These are phyloP conservation scores for Micrasema minimum DNA, from an alignment of 1,140 invertebrate genomes.

Conservation along the genomic window DNA sequence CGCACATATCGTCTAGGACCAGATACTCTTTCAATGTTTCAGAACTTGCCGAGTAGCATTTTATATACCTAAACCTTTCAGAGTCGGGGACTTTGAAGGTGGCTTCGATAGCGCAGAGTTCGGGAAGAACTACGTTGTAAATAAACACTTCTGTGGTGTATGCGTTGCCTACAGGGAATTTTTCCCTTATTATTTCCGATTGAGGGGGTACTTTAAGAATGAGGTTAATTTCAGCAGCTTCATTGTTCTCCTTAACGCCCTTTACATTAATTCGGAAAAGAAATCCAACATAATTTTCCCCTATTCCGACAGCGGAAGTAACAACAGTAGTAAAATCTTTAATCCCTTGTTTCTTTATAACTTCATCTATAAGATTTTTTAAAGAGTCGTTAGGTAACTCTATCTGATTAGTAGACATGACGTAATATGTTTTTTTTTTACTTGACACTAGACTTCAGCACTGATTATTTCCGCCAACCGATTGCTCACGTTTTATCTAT, in stretches of 20 bases:
- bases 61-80: slow-evolving; percentile 57
- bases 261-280: slow-evolving; percentile 12
- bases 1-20: slow-evolving; percentile 67
- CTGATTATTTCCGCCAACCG: no score
- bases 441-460: no score
- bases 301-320: slow-evolving; percentile 15
- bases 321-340: slow-evolving; percentile 22
- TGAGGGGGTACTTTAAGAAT: slow-evolving; percentile 10
- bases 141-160: slow-evolving; percentile 56
- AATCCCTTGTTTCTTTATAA: slow-evolving; percentile 23
- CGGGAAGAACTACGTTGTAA: slow-evolving; percentile 59
- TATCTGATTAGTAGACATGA: no score
- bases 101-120: slow-evolving; percentile 56
- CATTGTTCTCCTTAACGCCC: slow-evolving; percentile 1
- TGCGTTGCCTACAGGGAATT: neutral
- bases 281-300: slow-evolving; percentile 29
- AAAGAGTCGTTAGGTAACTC: slow-evolving; percentile 27
- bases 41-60: slow-evolving; percentile 58
- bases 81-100: slow-evolving; percentile 50
- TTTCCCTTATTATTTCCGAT: slow-evolving; percentile 4
- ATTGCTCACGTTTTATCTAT: no score
- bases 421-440: no score
- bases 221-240: neutral
- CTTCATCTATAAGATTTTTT: slow-evolving; percentile 13
- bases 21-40: slow-evolving; percentile 63